Conservation (phyloP, 2,113 vertebrate genomes). For the Engystomops pustulosus region DNA sequence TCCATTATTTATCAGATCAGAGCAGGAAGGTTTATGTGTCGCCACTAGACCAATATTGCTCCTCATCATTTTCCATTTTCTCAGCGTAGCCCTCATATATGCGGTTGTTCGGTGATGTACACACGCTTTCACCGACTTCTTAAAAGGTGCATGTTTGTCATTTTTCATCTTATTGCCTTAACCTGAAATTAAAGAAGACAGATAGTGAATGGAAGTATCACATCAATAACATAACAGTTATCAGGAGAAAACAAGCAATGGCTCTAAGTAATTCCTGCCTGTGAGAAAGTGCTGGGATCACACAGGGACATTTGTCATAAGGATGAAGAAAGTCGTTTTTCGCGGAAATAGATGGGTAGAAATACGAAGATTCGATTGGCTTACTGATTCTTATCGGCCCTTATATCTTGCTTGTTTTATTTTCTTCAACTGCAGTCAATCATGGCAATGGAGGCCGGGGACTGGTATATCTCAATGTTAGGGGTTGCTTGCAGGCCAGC, state of each 20-base stretch:
- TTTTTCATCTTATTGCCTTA: conserved; percentile 8
- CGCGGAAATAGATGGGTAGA: conserved; percentile 5
- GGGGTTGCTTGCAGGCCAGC: not conserved
- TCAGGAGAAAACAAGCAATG: not conserved
- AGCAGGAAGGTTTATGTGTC: conserved; percentile 28
- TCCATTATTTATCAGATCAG: conserved; percentile 36
- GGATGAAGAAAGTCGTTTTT: not conserved
- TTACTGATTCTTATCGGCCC: not conserved
- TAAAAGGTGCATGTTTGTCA: conserved; percentile 21
- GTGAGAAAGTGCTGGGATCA: not conserved
- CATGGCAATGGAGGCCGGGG: not conserved
- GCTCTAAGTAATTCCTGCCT: conserved; percentile 13
- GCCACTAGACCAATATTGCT: conserved; percentile 4
- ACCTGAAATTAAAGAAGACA: conserved; percentile 21
- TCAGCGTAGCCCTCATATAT: not conserved
- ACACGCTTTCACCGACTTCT: not conserved
- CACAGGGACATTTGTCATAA: conserved; percentile 11
- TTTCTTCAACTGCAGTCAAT: not conserved
- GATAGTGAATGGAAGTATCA: conserved; percentile 1
- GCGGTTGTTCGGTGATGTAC: not conserved
- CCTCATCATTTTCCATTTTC: conserved; percentile 29
- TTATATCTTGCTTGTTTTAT: conserved; percentile 7
- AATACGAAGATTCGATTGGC: conserved; percentile 8
- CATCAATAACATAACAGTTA: conserved; percentile 11
- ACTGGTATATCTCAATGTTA: not conserved